phyloP scores from a whole-genome alignment of 1,140 invertebrate species.

The Nephotettix cincticeps region DNA sequence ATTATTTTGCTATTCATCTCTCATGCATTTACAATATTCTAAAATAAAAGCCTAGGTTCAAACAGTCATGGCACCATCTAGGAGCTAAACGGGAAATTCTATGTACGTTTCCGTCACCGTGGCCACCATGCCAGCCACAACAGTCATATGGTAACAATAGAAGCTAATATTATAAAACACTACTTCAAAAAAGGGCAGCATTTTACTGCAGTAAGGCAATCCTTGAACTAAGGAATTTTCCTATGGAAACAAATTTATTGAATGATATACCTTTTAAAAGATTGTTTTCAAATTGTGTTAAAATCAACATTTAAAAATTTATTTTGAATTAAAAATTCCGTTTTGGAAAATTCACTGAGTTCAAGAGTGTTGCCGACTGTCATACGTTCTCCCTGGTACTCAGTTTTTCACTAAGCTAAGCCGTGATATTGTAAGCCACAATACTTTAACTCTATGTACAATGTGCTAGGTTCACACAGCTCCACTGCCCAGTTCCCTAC shows the following conservation, averaged over 20 bases:
- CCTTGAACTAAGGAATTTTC: too few relatives aligned
- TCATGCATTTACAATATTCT: neutral
- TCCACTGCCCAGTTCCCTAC: neutral
- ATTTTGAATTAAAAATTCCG: too few relatives aligned
- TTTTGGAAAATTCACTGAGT: too few relatives aligned
- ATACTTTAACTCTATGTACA: neutral
- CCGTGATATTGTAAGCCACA: neutral
- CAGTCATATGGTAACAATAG: slow-evolving; percentile 1
- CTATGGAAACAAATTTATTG: too few relatives aligned
- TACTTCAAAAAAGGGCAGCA: neutral
- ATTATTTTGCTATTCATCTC: neutral
- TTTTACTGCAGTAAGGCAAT: too few relatives aligned
- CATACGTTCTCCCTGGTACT: neutral
- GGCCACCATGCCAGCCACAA: slow-evolving; percentile 8
- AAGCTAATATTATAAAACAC: slow-evolving; percentile 1
- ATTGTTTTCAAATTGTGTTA: too few relatives aligned
- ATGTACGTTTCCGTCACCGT: slow-evolving; percentile 9
- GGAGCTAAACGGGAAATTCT: neutral
- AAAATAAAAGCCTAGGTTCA: neutral
- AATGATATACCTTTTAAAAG: too few relatives aligned
- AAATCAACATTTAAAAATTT: too few relatives aligned
- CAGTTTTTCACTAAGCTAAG: neutral
- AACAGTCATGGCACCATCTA: neutral
- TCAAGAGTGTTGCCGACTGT: neutral
- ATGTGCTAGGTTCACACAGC: neutral